Evolutionary conservation across 2,797 vertebrate genomes (phyloP), one percentile per base, ranked within the genome.

Genomic region (Phataginus tetradactyla): DNA sequence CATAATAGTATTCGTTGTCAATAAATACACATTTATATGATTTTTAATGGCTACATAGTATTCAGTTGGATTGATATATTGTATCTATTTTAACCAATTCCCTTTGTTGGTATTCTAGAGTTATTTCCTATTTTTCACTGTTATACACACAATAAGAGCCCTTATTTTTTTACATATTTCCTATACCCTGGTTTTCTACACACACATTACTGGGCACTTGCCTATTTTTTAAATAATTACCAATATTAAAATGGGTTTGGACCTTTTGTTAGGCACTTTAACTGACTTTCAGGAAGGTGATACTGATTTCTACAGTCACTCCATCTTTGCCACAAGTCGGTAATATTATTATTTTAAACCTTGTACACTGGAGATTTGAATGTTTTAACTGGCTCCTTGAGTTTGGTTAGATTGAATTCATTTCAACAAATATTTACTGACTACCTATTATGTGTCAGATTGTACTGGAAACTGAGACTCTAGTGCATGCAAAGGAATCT

Each of bases 161-260:
- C 23, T 27, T 63, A 4, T 34, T 86, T 9, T 92, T 17, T 81
- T 27, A 66, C 3, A 14, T n/a, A 29, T 55, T 90, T 86, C 29
- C 63, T n/a, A 13, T 4, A 72, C 55, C 12, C 51, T 61, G 20
- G 1, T 71, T 85, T 95, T 68, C 45, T 29, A 66, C 53, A 64
- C 45, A 53, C 79, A 10, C 9, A 29, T 91, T 68, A 7, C 85
- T 39, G 12, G 55, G 32, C 51, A 66, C 66, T 66, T 85, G 37
- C 68, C 79, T 51, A 14, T 91, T 89, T 27, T 94, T 96, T 77
- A n/a, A 45, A 45, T 72, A 85, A 83, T 83, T 61, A 75, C 32
- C 45, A 51, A 49, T 78, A 74, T 7, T 59, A 53, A 90, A 80
- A 89, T 89, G 42, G 57, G 86, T 34, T 69, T 71, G 42, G 66